Conservation (phyloP, 2,888 invertebrate genomes). For the Onthophagus sagittarius region DNA sequence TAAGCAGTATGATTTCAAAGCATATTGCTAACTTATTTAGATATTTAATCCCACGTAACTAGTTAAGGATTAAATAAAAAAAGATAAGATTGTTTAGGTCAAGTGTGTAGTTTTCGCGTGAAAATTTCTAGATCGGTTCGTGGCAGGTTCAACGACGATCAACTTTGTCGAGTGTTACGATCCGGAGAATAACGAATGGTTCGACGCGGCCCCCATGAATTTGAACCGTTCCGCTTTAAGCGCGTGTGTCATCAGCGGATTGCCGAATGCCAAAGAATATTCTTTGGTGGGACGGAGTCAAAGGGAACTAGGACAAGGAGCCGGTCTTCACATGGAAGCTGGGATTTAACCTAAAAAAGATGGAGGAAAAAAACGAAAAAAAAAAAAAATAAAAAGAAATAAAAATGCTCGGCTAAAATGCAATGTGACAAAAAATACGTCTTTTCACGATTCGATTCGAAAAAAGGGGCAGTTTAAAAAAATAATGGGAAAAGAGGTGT, state of each 20-base stretch:
- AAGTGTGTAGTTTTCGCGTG: conserved; percentile 20
- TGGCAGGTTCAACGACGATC: conserved; percentile 64
- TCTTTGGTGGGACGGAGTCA: conserved; percentile 48
- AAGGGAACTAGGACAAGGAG: conserved; percentile 38
- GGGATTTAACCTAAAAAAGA: neutral
- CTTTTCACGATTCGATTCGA: neutral
- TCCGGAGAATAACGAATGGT: conserved; percentile 57
- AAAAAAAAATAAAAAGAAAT: neutral
- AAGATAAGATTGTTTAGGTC: neutral
- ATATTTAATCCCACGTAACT: neutral
- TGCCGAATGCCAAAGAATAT: conserved; percentile 65
- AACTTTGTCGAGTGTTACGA: conserved; percentile 78
- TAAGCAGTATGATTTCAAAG: too few relatives aligned
- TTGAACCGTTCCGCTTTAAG: conserved; percentile 76
- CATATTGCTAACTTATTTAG: too few relatives aligned
- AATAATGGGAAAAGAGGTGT: neutral
- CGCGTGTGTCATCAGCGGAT: conserved; percentile 72
- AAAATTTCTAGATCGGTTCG: conserved; percentile 35
- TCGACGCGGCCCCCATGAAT: conserved; percentile 72
- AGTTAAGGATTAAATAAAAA: neutral
- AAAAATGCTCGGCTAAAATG: neutral
- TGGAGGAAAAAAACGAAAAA: neutral
- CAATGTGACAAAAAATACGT: neutral
- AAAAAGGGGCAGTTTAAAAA: conserved; percentile 11
- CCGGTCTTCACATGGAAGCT: conserved; percentile 26